Conservation (phyloP, 2,113 vertebrate species). For the Benitochromis conjunctus region DNA sequence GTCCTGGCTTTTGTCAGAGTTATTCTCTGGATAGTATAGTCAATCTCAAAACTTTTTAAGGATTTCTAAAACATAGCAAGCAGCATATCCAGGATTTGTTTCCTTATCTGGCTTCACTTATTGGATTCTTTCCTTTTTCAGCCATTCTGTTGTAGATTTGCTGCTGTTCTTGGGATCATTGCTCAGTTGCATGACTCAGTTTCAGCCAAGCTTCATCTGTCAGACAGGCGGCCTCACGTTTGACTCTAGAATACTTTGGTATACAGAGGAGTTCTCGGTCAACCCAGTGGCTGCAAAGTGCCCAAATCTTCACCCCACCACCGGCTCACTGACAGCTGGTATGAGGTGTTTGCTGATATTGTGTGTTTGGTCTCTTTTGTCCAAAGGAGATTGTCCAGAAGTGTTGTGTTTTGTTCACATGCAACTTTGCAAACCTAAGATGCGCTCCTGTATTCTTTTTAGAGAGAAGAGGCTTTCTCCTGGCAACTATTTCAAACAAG, state of each 20-base stretch:
- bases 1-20: background rate
- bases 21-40: background rate
- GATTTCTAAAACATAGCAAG: background rate
- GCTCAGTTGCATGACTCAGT: background rate
- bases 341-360: background rate
- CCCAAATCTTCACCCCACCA: fast-evolving
- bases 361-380: background rate
- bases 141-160: fast-evolving
- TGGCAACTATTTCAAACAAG: background rate
- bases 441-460: background rate
- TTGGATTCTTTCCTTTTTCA: fast-evolving
- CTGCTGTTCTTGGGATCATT: background rate
- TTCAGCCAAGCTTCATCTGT: background rate
- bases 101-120: background rate
- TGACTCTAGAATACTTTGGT: background rate
- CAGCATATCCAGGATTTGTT: too few species aligned
- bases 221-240: background rate
- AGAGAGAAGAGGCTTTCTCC: fast-evolving
- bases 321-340: fast-evolving
- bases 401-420: background rate
- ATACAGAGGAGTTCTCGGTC: fast-evolving
- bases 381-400: background rate
- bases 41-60: background rate
- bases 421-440: background rate
- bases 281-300: fast-evolving